Evolutionary conservation across 2,113 vertebrate species (phyloP).

Genomic region (Lycaon pictus): DNA sequence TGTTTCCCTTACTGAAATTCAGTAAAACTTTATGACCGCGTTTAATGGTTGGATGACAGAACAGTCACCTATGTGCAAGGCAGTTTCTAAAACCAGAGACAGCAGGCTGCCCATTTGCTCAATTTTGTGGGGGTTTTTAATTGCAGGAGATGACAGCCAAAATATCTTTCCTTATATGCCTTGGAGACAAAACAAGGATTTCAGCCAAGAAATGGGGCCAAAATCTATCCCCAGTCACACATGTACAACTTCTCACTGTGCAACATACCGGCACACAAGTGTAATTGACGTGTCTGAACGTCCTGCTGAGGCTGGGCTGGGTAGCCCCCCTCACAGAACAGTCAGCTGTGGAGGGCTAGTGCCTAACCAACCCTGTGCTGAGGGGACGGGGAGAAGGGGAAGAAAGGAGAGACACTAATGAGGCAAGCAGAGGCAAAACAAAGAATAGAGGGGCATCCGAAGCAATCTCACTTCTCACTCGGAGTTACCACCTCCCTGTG

Average conservation of each 20-base stretch:
- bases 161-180: conserved; percentile 54
- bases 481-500: neutral
- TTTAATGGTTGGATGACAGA: neutral
- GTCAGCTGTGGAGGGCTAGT: neutral
- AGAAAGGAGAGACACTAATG: neutral
- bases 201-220: conserved; percentile 58
- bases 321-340: accelerated
- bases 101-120: conserved; percentile 63
- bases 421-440: neutral
- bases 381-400: too few relatives aligned
- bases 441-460: neutral
- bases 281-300: neutral
- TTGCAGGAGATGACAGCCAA: conserved; percentile 55
- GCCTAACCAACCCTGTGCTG: neutral
- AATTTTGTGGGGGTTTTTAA: conserved; percentile 56
- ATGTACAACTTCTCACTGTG: neutral
- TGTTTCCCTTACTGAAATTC: neutral
- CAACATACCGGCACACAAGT: neutral
- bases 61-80: neutral
- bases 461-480: neutral
- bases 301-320: neutral
- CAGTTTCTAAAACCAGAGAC: conserved; percentile 20
- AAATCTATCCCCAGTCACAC: neutral
- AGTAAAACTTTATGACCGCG: neutral
- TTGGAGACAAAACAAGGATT: conserved; percentile 62